A percentile compares a stretch with the other conserved stretches of the same genome.
phyloP scores from a whole-genome alignment of 2,113 vertebrate species.

The Larimichthys polyactis region DNA sequence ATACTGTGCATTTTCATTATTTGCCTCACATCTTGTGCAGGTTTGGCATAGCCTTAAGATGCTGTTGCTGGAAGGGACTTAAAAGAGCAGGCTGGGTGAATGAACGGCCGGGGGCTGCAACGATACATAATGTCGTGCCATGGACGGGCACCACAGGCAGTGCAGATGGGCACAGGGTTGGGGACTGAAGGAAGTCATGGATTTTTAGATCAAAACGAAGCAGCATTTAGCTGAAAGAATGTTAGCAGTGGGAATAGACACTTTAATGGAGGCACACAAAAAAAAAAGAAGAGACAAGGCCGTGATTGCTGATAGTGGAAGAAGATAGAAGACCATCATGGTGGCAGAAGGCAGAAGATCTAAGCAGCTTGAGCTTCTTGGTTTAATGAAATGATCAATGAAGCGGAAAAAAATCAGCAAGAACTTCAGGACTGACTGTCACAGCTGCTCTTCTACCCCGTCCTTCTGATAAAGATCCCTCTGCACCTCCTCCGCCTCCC shows the following conservation, averaged over 20 bases:
- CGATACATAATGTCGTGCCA: background rate
- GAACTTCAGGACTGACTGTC: background rate
- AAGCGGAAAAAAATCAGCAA: background rate
- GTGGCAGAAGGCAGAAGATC: background rate
- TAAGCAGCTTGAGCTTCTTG: background rate
- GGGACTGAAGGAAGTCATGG: background rate
- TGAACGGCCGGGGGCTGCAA: background rate
- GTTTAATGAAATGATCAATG: background rate
- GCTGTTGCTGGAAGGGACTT: background rate
- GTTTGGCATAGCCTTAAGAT: slow-evolving; percentile 4
- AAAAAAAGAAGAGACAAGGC: background rate
- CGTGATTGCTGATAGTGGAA: background rate
- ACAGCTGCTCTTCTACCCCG: no score
- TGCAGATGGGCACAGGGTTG: background rate
- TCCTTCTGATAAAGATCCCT: no score
- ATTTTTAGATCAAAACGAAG: background rate
- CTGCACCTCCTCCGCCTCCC: background rate
- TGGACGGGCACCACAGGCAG: background rate
- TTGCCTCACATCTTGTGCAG: background rate
- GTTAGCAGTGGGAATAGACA: background rate
- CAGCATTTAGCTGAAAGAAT: background rate
- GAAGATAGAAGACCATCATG: background rate
- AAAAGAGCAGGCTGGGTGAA: slow-evolving; percentile 1
- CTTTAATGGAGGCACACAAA: background rate
- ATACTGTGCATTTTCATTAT: background rate